Evolutionary conservation across 1,140 invertebrate genomes (phyloP), one percentile per base, ranked within the genome.

Genomic region (Arctopsyche grandis): DNA sequence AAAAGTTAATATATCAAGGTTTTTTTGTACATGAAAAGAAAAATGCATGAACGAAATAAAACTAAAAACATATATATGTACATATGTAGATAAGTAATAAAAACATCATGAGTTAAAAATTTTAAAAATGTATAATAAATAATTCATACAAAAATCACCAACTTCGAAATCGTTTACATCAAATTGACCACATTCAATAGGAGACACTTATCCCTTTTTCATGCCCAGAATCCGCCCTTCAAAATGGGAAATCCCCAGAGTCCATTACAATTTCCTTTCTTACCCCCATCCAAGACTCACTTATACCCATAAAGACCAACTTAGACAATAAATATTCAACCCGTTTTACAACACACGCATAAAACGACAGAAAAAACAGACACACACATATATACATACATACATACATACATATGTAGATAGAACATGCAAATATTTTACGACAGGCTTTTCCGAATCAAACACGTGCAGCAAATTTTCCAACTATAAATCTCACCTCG

Each of bases 121-220:
- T 38, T 4, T 4, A 38, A 38, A 38, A 38, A 1, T 38, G 29
- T n/a, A n/a, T n/a, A n/a, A 38, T 38, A 38, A 4, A 7, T 7
- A 38, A n/a, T n/a, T n/a, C 29, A 7, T 38, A 38, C 7, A 1
- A 38, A 38, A 38, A 38, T 38, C 29, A 7, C 29, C 3, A 4
- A 38, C 29, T 38, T 38, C 29, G 29, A 38, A 38, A 38, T 38
- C 29, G 29, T 38, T 38, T 38, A 38, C 3, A 60, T 60, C 56
- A 60, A 60, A 60, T 60, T 60, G 56, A 60, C 56, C 56, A 60
- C 21, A 60, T 21, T 60, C n/a, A 60, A 60, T 9, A 1, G 56
- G 56, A 9, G 7, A 21, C 16, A 19, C 56, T 60, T 60, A 60
- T 60, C 56, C 56, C 9, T 60, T 60, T 60, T 60, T 60, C 19